Conservation (phyloP, 2,888 invertebrate species). For the Drosophila infuscata region DNA sequence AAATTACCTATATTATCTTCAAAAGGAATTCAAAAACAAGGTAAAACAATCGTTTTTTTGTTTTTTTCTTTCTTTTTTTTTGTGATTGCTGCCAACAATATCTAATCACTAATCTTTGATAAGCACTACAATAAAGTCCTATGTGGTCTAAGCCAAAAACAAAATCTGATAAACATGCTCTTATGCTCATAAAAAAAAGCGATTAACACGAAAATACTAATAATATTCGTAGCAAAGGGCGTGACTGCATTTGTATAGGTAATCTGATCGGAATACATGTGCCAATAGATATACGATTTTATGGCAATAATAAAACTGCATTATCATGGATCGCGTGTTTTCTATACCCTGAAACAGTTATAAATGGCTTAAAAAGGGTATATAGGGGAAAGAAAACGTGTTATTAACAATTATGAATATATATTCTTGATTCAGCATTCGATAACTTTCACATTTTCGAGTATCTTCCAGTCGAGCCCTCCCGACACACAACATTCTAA, state of each 20-base stretch:
- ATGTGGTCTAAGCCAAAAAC: constrained; percentile 15
- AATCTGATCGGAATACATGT: not conserved
- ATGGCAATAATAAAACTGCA: not conserved
- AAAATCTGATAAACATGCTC: constrained; percentile 57
- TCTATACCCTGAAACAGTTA: not conserved
- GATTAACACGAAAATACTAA: constrained; percentile 17
- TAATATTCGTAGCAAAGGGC: not conserved
- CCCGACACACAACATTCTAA: not conserved
- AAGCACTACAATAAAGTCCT: constrained; percentile 69
- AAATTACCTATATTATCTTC: not conserved
- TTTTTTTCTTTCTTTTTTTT: not conserved
- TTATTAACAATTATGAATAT: not conserved
- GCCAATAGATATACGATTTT: not conserved
- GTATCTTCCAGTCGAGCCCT: not conserved
- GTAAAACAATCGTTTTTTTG: not conserved
- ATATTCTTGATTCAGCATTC: not conserved
- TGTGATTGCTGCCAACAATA: constrained; percentile 24
- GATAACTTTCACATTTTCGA: not conserved
- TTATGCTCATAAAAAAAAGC: not conserved
- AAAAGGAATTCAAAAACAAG: not conserved
- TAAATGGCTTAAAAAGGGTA: no score
- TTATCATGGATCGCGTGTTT: constrained; percentile 52
- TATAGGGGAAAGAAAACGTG: not conserved
- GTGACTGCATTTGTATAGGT: not conserved
- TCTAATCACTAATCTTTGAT: constrained; percentile 67